Conservation (phyloP, 1,140 invertebrate genomes). For the Leptestheria dahalacensis region DNA sequence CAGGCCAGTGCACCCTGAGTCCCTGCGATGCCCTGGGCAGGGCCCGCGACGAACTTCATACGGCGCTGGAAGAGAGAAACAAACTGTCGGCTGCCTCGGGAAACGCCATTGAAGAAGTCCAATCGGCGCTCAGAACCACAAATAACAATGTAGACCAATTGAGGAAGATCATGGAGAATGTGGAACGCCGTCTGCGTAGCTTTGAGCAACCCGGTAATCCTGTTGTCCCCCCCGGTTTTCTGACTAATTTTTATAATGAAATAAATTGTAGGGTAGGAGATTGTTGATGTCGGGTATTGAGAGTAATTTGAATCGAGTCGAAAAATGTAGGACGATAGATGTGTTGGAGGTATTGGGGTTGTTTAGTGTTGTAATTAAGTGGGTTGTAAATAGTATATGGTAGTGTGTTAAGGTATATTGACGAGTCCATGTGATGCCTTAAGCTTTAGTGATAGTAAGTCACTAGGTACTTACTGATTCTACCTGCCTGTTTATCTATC, state of each 20-base stretch:
- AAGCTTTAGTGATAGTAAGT: too few relatives aligned
- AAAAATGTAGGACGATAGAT: too few relatives aligned
- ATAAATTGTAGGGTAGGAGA: too few relatives aligned
- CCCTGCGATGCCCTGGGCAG: conserved; percentile 13
- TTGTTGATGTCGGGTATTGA: not conserved
- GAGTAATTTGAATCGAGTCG: not conserved
- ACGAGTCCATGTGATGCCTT: too few relatives aligned
- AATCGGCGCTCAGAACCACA: not conserved
- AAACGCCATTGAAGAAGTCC: conserved; percentile 5
- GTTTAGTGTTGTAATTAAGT: too few relatives aligned
- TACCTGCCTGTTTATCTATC: too few relatives aligned
- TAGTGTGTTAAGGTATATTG: too few relatives aligned
- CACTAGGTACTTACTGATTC: too few relatives aligned
- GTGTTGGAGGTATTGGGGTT: too few relatives aligned
- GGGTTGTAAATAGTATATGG: too few relatives aligned
- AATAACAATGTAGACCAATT: conserved; percentile 7
- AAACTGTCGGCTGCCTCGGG: not conserved
- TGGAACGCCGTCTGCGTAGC: conserved; percentile 13
- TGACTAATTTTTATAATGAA: too few relatives aligned
- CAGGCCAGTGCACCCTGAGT: conserved; percentile 10
- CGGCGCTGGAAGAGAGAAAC: conserved; percentile 1
- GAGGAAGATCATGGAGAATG: not conserved
- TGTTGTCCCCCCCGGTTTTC: too few relatives aligned
- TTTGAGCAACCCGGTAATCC: conserved; percentile 14
- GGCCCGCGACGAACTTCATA: conserved; percentile 13